Base-by-base conservation (phyloP, 1,140 invertebrate species). In the Lutraria rhynchaena region DNA sequence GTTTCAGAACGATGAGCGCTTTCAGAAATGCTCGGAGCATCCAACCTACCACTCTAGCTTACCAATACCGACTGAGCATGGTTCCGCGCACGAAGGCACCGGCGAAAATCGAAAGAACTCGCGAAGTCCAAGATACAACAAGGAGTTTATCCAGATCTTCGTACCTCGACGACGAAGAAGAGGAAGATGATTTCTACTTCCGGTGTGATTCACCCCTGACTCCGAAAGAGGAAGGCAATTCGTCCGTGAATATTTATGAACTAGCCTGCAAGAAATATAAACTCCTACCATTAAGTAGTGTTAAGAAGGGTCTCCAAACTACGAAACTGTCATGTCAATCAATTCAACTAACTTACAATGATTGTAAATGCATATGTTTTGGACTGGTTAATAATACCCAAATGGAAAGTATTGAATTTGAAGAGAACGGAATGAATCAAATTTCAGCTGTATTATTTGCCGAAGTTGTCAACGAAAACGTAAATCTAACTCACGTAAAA, bases 271-370 rank as follows among this genome's bases (percentile, higher is more conserved):
- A 55, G 33, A 53, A 35, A 29, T 53, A 53, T 17, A 60, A 60
- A 7, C 11, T 37, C 1, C 2, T 60, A 17, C 53, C 49, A 17
- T 17, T 74, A 17, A 33, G 2, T 3, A 37, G 27, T 19, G 60
- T 74, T 44, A 7, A 24, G 13, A 22, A 19, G n/a, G 71, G 49
- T 11, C 33, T 74, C 1, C 5, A 41, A 0, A 22, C 27, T 15
- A 37, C 22, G 24, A 74, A 35, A 60, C 29, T 74, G 7, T 37
- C 71, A 0, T 74, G 71, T 27, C 55, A 74, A 35, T 74, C 19
- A 53, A 22, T 60, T 17, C 27, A 41, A 27, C n/a, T 74, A 7
- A 15, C 24, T 4, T 17, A 41, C n/a, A 1, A 58, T 1, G 71
- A 74, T 27, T 31, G 49, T 17, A 24, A 27, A 41, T 49, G 49